These are phyloP conservation scores for Troglohyphantes excavatus DNA, from an alignment of 2,888 invertebrate species.

Conservation along the genomic window DNA sequence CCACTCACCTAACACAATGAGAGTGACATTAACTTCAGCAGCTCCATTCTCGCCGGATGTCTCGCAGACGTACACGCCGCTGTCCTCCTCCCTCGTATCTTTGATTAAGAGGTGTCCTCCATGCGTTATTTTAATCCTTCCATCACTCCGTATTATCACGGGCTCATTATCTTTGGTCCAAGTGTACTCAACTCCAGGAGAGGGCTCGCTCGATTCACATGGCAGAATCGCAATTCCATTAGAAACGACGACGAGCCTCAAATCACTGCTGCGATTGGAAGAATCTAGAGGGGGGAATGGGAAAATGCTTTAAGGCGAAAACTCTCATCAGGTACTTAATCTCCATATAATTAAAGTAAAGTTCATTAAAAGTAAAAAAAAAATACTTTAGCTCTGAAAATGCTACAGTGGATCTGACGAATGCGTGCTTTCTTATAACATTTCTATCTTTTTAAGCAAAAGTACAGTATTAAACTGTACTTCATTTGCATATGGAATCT, in stretches of 20 bases:
- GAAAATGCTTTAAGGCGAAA: no score
- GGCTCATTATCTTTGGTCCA: constrained; percentile 65
- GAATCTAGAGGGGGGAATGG: constrained; percentile 35
- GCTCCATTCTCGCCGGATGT: constrained; percentile 11
- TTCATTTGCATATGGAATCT: no score
- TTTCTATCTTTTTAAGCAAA: no score
- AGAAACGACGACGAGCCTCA: constrained; percentile 64
- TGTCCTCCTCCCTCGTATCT: constrained; percentile 66
- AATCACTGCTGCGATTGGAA: constrained; percentile 49
- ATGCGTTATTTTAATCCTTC: constrained; percentile 35
- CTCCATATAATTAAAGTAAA: no score
- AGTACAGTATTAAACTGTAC: no score
- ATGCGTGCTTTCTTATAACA: no score
- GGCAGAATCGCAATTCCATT: constrained; percentile 69
- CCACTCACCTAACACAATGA: constrained; percentile 64
- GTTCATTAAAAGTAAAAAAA: no score
- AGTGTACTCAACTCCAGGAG: constrained; percentile 29
- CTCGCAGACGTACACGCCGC: constrained; percentile 64
- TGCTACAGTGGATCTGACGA: no score
- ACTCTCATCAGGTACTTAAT: no score
- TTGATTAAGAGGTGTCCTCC: constrained; percentile 58
- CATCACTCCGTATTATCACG: constrained; percentile 26
- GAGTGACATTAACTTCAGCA: constrained; percentile 66
- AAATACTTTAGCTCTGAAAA: no score
- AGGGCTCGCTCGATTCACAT: constrained; percentile 37